Evolutionary conservation across 2,797 vertebrate species (phyloP).

Genomic region (Brachyrhaphis roseni): DNA sequence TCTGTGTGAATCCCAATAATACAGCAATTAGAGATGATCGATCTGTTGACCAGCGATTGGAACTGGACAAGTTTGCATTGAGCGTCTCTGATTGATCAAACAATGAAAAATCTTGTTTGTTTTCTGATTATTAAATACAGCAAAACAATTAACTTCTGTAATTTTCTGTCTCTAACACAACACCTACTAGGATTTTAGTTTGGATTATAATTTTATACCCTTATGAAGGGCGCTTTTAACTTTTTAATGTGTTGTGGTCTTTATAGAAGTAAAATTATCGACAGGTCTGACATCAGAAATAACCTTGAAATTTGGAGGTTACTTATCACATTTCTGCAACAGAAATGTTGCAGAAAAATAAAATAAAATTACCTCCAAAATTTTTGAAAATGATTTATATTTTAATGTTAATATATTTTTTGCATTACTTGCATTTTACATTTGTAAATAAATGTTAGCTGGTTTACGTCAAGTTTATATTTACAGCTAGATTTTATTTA

Average conservation of each 20-base stretch:
- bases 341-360: too few relatives aligned
- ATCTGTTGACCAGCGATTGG: background rate
- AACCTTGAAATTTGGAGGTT: background rate
- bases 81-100: background rate
- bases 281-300: background rate
- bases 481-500: background rate
- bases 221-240: background rate
- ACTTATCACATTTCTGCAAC: too few relatives aligned
- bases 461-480: background rate
- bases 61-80: background rate
- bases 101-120: background rate
- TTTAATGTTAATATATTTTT: background rate
- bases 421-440: background rate
- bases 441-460: background rate
- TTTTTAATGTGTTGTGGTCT: background rate
- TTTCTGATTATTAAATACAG: background rate
- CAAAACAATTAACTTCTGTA: background rate
- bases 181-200: background rate
- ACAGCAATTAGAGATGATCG: background rate
- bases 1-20: constrained; percentile 28
- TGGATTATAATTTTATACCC: background rate
- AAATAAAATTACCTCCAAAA: background rate
- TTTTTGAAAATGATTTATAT: background rate
- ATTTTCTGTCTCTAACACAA: background rate
- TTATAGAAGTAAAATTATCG: background rate